These are phyloP conservation scores for Plagiodera versicolora DNA, from an alignment of 2,888 invertebrate species.

Conservation along the genomic window DNA sequence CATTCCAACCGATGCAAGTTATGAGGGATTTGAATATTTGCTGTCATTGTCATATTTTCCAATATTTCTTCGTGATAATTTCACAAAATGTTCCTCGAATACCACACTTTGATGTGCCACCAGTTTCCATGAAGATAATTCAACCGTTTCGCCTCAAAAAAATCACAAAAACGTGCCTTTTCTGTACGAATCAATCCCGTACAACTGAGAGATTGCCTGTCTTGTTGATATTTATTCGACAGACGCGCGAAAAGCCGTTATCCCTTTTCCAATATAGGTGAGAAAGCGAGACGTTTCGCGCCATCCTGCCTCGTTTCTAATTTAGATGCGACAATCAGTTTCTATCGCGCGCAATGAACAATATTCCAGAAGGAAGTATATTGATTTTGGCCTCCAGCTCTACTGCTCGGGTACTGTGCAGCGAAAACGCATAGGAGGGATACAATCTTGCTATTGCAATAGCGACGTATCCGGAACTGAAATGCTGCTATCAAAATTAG, in stretches of 20 bases:
- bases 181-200: too few species aligned
- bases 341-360: constrained; percentile 13
- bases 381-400: constrained; percentile 9
- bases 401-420: neutral
- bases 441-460: neutral
- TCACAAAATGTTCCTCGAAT: too few species aligned
- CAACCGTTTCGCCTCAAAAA: too few species aligned
- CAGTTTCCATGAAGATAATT: too few species aligned
- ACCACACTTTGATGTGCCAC: too few species aligned
- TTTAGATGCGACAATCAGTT: constrained; percentile 16
- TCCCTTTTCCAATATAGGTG: neutral
- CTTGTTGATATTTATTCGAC: constrained; percentile 1
- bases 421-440: neutral
- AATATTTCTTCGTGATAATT: too few species aligned
- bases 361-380: neutral
- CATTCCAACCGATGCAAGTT: too few species aligned
- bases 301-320: constrained; percentile 2
- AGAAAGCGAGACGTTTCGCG: constrained; percentile 1
- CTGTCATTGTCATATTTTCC: too few species aligned
- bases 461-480: too few species aligned
- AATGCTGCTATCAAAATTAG: too few species aligned
- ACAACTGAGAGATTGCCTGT: neutral
- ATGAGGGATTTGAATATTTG: too few species aligned
- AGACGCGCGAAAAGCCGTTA: neutral
- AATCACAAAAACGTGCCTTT: too few species aligned